Conservation (phyloP, 2,113 vertebrate genomes). For the Sula dactylatra region DNA sequence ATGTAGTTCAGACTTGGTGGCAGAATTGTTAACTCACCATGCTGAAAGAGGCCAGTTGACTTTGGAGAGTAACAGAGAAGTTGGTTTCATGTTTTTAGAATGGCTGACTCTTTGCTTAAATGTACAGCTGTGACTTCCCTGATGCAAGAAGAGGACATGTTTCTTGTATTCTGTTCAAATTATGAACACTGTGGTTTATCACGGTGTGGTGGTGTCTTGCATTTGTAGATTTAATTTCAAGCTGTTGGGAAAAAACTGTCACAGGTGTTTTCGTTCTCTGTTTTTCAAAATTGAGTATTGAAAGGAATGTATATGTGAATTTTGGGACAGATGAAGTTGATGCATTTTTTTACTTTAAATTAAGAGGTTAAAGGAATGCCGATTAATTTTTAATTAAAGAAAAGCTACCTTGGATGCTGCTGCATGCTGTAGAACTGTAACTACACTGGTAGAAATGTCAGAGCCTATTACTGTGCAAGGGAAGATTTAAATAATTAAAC, state of each 20-base stretch:
- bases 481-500: not conserved
- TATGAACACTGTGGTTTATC: accelerated
- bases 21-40: not conserved
- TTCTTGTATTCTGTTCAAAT: not conserved
- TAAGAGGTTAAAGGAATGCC: not conserved
- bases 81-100: not conserved
- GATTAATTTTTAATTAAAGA: not conserved
- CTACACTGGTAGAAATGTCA: not conserved
- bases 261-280: not conserved
- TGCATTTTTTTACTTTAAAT: not conserved
- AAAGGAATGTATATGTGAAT: not conserved
- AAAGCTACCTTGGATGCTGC: not conserved
- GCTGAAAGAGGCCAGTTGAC: not conserved
- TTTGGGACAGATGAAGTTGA: not conserved
- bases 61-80: not conserved
- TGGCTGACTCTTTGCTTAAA: not conserved
- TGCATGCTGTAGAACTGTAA: not conserved
- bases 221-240: not conserved
- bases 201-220: not conserved
- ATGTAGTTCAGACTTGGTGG: accelerated
- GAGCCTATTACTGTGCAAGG: not conserved
- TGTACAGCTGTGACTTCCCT: not conserved
- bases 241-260: not conserved
- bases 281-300: not conserved
- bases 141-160: not conserved